Conservation (phyloP, 2,888 invertebrate species). For the Pecten maximus region DNA sequence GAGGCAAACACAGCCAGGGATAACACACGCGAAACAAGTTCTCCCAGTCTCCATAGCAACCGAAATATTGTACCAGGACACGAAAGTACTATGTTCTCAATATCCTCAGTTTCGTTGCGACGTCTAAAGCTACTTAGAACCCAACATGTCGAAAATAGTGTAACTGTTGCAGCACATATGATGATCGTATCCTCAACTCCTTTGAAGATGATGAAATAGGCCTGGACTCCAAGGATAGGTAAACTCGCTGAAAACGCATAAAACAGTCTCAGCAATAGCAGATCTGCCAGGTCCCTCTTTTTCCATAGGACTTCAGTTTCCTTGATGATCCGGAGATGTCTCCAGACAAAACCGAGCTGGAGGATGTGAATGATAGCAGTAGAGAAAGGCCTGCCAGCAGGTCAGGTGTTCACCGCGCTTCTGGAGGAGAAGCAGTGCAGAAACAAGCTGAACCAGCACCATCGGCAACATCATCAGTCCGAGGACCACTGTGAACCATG, state of each 20-base stretch:
- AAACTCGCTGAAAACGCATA: conserved; percentile 95
- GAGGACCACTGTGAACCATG: conserved; percentile 87
- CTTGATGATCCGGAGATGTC: conserved; percentile 92
- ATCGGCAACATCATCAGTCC: conserved; percentile 89
- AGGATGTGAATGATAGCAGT: conserved; percentile 85
- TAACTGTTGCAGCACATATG: conserved; percentile 89
- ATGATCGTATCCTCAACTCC: conserved; percentile 82
- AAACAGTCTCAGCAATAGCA: conserved; percentile 90
- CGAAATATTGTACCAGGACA: conserved; percentile 92
- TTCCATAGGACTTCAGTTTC: conserved; percentile 92
- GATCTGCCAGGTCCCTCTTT: conserved; percentile 89
- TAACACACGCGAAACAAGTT: conserved; percentile 89
- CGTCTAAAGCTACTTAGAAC: conserved; percentile 92
- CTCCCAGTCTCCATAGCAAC: conserved; percentile 92
- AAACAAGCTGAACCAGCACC: conserved; percentile 86
- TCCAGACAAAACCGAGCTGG: conserved; percentile 83
- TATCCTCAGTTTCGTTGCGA: conserved; percentile 82
- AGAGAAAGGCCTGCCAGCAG: conserved; percentile 83
- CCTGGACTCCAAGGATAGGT: conserved; percentile 92
- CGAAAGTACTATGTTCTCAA: conserved; percentile 86
- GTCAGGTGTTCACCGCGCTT: conserved; percentile 65
- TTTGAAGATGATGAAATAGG: conserved; percentile 86
- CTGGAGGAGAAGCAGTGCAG: conserved; percentile 80
- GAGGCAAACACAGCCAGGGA: conserved; percentile 93
- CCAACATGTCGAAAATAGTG: conserved; percentile 94